Conservation (phyloP, 2,888 invertebrate genomes). For the Mythimna lalbum region DNA sequence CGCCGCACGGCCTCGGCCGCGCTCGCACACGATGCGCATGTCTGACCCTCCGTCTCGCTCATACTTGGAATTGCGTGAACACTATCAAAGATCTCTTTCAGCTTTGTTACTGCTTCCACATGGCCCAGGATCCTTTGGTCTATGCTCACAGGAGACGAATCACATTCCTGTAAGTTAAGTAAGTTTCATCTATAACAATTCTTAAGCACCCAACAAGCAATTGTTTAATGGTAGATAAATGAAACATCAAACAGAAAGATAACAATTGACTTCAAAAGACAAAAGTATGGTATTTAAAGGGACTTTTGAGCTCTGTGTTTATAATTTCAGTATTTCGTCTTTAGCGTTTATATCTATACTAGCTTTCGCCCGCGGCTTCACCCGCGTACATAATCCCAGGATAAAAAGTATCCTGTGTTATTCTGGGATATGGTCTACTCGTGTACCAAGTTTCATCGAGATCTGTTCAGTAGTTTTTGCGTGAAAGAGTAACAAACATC, state of each 20-base stretch:
- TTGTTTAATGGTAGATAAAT: neutral
- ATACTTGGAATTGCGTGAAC: constrained; percentile 28
- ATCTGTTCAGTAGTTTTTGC: too few relatives aligned
- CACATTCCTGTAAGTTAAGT: constrained; percentile 69
- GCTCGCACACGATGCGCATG: constrained; percentile 36
- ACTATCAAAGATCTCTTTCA: constrained; percentile 55
- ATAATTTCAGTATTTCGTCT: too few relatives aligned
- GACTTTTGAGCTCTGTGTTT: too few relatives aligned
- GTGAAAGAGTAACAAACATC: too few relatives aligned
- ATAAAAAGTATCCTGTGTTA: too few relatives aligned
- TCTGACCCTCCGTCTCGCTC: neutral
- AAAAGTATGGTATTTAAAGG: neutral
- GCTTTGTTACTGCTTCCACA: constrained; percentile 57
- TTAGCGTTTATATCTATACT: too few relatives aligned
- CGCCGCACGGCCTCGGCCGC: constrained; percentile 21
- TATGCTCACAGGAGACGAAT: constrained; percentile 69
- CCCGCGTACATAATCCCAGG: too few relatives aligned
- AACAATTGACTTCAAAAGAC: neutral
- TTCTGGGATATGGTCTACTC: too few relatives aligned
- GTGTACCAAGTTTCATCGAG: too few relatives aligned
- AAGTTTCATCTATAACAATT: neutral
- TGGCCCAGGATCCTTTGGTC: constrained; percentile 65
- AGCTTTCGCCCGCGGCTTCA: too few relatives aligned
- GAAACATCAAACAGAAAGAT: neutral
- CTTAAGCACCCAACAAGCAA: neutral